These are phyloP conservation scores for Cyrtodaria siliqua DNA, from an alignment of 2,888 invertebrate species.

Conservation along the genomic window DNA sequence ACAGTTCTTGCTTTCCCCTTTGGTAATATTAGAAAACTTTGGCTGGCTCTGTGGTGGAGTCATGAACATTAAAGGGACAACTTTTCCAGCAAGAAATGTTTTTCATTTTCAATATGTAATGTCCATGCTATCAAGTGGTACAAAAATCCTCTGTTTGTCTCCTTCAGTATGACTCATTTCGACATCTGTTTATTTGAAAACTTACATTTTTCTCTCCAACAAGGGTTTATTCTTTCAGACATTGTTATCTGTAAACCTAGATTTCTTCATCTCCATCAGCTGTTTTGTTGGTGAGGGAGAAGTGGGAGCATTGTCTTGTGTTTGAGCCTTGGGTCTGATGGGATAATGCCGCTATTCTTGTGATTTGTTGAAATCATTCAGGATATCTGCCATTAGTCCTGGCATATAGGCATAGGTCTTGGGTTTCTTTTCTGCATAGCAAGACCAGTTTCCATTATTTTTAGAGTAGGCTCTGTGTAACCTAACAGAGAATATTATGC, in stretches of 20 bases:
- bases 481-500: neutral
- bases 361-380: neutral
- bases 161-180: too few relatives aligned
- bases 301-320: neutral
- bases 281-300: conserved; percentile 5
- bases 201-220: too few relatives aligned
- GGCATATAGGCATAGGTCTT: conserved; percentile 7
- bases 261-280: neutral
- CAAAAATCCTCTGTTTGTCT: too few relatives aligned
- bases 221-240: too few relatives aligned
- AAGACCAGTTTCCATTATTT: neutral
- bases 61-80: too few relatives aligned
- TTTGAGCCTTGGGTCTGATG: neutral
- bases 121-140: too few relatives aligned
- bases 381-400: neutral
- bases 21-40: too few relatives aligned
- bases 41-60: too few relatives aligned
- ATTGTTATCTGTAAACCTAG: conserved; percentile 7
- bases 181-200: too few relatives aligned
- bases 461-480: conserved; percentile 1
- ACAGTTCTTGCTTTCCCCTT: too few relatives aligned
- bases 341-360: neutral
- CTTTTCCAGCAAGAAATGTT: too few relatives aligned
- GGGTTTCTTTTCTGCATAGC: conserved; percentile 2
- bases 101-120: too few relatives aligned